Percentiles rank a stretch among this genome's conserved stretches.
Evolutionary conservation across 2,888 invertebrate species (phyloP).

Genomic region (Diadromus collaris): DNA sequence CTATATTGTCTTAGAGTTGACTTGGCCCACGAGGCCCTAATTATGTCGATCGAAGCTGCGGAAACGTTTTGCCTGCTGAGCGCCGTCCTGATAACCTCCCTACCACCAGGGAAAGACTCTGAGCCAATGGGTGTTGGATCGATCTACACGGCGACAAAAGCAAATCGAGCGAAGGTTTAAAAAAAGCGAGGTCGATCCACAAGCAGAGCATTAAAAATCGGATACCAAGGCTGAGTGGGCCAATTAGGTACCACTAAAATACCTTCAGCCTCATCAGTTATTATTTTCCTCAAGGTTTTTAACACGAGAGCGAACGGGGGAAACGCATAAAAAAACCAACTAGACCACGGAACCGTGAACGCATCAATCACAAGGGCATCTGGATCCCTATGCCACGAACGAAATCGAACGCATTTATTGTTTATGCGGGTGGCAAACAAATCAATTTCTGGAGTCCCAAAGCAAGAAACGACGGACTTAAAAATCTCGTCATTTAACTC

Average conservation of each 20-base stretch:
- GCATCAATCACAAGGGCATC: slow-evolving; percentile 65
- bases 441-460: slow-evolving; percentile 61
- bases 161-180: slow-evolving; percentile 20
- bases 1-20: slow-evolving; percentile 63
- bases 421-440: slow-evolving; percentile 67
- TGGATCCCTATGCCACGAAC: slow-evolving; percentile 68
- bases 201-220: slow-evolving; percentile 33
- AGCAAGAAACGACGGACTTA: slow-evolving; percentile 7
- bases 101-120: slow-evolving; percentile 68
- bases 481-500: slow-evolving; percentile 45
- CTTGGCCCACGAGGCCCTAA: slow-evolving; percentile 62
- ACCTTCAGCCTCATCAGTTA: slow-evolving; percentile 31
- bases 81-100: slow-evolving; percentile 66
- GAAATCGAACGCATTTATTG: slow-evolving; percentile 65
- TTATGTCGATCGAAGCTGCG: slow-evolving; percentile 52
- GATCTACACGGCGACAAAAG: slow-evolving; percentile 47
- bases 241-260: slow-evolving; percentile 50
- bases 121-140: slow-evolving; percentile 62
- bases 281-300: slow-evolving; percentile 40
- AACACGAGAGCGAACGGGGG: slow-evolving; percentile 47
- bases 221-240: slow-evolving; percentile 53
- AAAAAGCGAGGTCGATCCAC: not conserved
- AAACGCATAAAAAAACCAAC: slow-evolving; percentile 42
- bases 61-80: slow-evolving; percentile 61
- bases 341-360: slow-evolving; percentile 63